Conservation (phyloP, 92 coral and sea anemone species). For the Parazoanthus atlanticus region DNA sequence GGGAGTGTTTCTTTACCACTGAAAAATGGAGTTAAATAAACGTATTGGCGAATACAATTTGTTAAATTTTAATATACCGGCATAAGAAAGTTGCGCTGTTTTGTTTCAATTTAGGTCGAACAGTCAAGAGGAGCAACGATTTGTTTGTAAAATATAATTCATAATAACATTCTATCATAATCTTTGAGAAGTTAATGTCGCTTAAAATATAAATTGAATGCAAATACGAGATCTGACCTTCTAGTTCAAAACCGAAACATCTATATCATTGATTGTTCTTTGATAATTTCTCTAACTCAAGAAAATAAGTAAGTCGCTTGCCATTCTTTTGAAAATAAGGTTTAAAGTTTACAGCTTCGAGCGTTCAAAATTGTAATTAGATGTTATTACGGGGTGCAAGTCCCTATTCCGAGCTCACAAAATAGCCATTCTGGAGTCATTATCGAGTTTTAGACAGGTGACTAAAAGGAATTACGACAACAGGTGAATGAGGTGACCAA, state of each 20-base stretch:
- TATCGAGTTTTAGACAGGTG: slow-evolving; percentile 45
- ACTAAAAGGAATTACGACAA: slow-evolving; percentile 33
- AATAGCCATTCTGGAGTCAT: slow-evolving; percentile 45
- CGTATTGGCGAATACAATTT: background rate
- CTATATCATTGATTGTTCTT: background rate
- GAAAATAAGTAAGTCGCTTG: background rate
- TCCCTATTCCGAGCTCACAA: slow-evolving; percentile 23
- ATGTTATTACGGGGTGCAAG: slow-evolving; percentile 10
- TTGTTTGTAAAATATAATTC: slow-evolving; percentile 35
- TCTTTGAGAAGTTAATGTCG: slow-evolving; percentile 21
- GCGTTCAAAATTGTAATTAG: slow-evolving; percentile 39
- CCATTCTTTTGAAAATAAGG: background rate
- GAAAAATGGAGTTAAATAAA: slow-evolving; percentile 1
- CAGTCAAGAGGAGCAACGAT: background rate
- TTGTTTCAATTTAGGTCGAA: background rate
- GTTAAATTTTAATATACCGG: slow-evolving; percentile 18
- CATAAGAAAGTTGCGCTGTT: background rate
- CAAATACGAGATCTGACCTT: slow-evolving; percentile 20
- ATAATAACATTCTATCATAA: background rate
- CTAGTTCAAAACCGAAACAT: slow-evolving; percentile 15
- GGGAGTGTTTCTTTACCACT: background rate
- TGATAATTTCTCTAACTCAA: background rate
- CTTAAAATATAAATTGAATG: slow-evolving; percentile 25
- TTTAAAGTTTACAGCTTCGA: slow-evolving; percentile 29
- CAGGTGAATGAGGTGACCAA: slow-evolving; percentile 39